Evolutionary conservation across 2,888 invertebrate species (phyloP), one percentile per base, ranked within the genome.

Genomic region (Dascillus cervinus): DNA sequence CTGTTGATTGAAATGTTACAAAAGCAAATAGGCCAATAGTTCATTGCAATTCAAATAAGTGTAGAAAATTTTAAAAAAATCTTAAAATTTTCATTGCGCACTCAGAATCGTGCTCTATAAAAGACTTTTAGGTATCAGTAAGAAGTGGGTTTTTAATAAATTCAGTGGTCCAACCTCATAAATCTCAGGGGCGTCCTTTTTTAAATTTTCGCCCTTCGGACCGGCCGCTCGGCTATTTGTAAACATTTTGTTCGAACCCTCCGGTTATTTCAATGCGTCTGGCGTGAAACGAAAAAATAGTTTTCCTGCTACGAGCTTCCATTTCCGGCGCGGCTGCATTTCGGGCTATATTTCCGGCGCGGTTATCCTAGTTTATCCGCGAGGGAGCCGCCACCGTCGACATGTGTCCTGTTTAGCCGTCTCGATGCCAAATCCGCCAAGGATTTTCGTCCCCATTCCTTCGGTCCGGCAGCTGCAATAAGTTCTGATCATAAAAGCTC

Each of bases 291-390:
- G 63, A 65, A 67, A 66, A 66, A 62, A 62, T 65, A 64, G 65
- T 66, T 64, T 67, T 69, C 69, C 68, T 67, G 66, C 61, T 67
- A 60, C 68, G 64, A 66, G 65, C 64, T 69, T 69, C 67, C 59
- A 71, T 71, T 68, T 71, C 70, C 70, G 67, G 61, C 62, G 52
- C 53, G 55, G 46, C 50, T 57, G 55, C 53, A 56, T 60, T 58
- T 58, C 51, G 53, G 53, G 55, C 60, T 67, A 62, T 67, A 69
- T 68, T 68, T 72, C 70, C 70, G 68, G 65, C 60, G 64, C 63
- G 65, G 69, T 71, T 70, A 70, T 70, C 68, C 69, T 62, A 60
- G 63, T 68, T 71, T 68, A 69, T 68, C 67, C 69, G 67, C 65
- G 64, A 61, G 71, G 71, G 70, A 72, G 70, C 67, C 66, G 69